Percentiles rank a stretch among this genome's conserved stretches.
These are phyloP conservation scores for Lepidostoma basale DNA, from an alignment of 1,140 invertebrate species.

Conservation along the genomic window DNA sequence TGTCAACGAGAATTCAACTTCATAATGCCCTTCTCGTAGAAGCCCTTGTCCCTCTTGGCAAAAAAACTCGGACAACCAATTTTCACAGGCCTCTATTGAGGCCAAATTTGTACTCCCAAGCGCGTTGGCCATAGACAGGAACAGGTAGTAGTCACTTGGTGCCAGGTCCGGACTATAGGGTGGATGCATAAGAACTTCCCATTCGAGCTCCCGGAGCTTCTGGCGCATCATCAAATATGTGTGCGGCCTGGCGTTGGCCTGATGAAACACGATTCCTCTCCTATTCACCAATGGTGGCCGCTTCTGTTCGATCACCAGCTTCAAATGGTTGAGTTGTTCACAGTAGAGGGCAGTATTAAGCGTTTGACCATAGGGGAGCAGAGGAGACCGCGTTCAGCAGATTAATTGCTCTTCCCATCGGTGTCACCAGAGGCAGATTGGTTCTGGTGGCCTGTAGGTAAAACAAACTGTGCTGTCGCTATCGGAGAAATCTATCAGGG, in stretches of 20 bases:
- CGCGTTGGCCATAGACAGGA: conserved; percentile 9
- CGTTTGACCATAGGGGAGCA: too few species aligned
- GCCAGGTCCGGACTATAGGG: conserved; percentile 5
- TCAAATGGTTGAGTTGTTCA: background rate
- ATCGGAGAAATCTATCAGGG: too few species aligned
- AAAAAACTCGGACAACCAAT: conserved; percentile 1
- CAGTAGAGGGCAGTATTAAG: background rate
- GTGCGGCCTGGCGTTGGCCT: background rate
- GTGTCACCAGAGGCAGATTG: too few species aligned
- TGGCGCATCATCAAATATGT: background rate
- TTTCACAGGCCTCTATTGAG: conserved; percentile 11
- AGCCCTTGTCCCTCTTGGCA: conserved; percentile 4
- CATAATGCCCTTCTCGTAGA: background rate
- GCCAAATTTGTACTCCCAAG: conserved; percentile 3
- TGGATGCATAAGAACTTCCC: conserved; percentile 8
- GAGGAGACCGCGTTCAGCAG: too few species aligned
- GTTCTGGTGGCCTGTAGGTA: too few species aligned
- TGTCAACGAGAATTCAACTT: conserved; percentile 6
- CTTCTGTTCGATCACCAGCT: background rate
- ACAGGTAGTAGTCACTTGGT: background rate
- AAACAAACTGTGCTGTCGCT: too few species aligned
- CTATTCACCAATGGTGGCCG: background rate
- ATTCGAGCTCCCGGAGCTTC: background rate
- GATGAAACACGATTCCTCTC: background rate
- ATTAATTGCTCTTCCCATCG: too few species aligned